Evolutionary conservation across 2,888 invertebrate species (phyloP).

Genomic region (Alloscopus bannaensis): DNA sequence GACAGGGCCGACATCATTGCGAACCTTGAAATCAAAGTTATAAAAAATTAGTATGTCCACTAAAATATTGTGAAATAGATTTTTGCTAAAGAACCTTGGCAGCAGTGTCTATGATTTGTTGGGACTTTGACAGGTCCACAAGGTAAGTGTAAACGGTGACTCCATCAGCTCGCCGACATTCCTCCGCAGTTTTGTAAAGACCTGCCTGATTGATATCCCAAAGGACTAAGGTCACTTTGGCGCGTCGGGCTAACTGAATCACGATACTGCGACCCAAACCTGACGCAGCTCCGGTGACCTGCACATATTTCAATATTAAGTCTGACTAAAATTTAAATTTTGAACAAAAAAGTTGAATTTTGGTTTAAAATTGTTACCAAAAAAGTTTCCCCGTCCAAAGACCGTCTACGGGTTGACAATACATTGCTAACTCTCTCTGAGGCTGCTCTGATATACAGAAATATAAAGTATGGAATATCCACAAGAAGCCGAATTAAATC

Average conservation of each 20-base stretch:
- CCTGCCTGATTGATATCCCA: slow-evolving; percentile 80
- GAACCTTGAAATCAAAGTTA: too few relatives aligned
- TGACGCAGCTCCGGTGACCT: slow-evolving; percentile 83
- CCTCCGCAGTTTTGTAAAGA: slow-evolving; percentile 78
- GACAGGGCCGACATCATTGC: slow-evolving; percentile 78
- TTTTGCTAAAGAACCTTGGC: too few relatives aligned
- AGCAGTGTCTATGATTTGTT: slow-evolving; percentile 75
- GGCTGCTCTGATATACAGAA: neutral
- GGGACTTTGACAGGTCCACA: slow-evolving; percentile 79
- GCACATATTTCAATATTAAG: slow-evolving; percentile 54
- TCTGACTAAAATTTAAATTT: too few relatives aligned
- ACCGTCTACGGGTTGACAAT: slow-evolving; percentile 28
- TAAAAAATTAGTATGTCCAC: too few relatives aligned
- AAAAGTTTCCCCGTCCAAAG: slow-evolving; percentile 49
- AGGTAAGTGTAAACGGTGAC: slow-evolving; percentile 78
- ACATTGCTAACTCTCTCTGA: neutral
- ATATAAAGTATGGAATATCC: slow-evolving; percentile 8
- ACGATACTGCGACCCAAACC: slow-evolving; percentile 82
- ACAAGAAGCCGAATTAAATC: too few relatives aligned
- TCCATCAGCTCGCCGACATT: slow-evolving; percentile 77
- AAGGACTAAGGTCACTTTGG: slow-evolving; percentile 79
- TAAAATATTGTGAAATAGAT: slow-evolving; percentile 5
- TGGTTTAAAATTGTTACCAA: too few relatives aligned
- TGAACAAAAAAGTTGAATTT: too few relatives aligned
- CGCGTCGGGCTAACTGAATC: slow-evolving; percentile 77